A percentile compares a stretch with the other conserved stretches of the same genome.
Evolutionary conservation across 2,888 invertebrate species (phyloP).

Genomic region (Mimas tiliae): DNA sequence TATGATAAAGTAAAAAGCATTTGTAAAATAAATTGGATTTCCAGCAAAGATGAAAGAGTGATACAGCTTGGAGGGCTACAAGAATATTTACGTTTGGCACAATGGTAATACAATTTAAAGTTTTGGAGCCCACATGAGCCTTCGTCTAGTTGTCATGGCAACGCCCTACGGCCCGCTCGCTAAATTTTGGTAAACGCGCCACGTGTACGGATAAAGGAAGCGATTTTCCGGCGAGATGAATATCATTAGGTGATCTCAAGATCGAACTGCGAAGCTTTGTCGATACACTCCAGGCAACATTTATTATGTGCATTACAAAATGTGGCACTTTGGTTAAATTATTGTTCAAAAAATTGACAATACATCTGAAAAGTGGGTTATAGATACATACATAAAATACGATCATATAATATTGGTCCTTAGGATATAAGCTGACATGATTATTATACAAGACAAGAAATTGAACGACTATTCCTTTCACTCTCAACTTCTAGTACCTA

Average conservation of each 20-base stretch:
- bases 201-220: conserved; percentile 75
- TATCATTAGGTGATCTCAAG: conserved; percentile 74
- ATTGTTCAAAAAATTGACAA: no score
- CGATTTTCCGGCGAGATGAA: conserved; percentile 81
- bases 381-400: no score
- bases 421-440: no score
- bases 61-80: conserved; percentile 52
- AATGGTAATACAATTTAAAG: conserved; percentile 82
- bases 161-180: conserved; percentile 73
- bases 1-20: background rate
- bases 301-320: conserved; percentile 5
- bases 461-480: no score
- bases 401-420: no score
- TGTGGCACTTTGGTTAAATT: no score
- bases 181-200: conserved; percentile 76
- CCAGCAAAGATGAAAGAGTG: conserved; percentile 51
- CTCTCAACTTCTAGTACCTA: no score
- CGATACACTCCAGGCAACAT: conserved; percentile 11
- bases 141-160: conserved; percentile 75
- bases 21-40: conserved; percentile 39
- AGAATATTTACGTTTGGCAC: conserved; percentile 69
- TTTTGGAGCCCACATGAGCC: conserved; percentile 80
- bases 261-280: conserved; percentile 40
- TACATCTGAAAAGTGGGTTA: no score
- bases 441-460: no score